phyloP scores from a whole-genome alignment of 1,140 invertebrate genomes.

The Phymorhynchus buccinoides region DNA sequence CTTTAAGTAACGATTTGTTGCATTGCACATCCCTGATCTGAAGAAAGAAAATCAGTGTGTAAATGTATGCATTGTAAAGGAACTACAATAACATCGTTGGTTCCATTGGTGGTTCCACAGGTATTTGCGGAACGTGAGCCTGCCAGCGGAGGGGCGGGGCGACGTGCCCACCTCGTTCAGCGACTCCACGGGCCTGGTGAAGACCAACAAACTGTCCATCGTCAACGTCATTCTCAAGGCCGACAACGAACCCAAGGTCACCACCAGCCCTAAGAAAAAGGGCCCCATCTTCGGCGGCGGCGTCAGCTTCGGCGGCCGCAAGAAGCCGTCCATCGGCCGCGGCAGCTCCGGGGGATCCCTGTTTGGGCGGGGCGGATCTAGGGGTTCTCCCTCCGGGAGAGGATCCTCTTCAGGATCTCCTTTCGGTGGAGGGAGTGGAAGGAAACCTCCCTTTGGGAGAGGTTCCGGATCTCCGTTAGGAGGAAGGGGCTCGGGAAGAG shows the following conservation, averaged over 20 bases:
- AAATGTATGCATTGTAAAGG: no score
- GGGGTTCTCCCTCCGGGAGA: neutral
- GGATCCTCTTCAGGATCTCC: no score
- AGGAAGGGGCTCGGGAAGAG: neutral
- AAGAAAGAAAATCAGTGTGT: no score
- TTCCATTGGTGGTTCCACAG: neutral
- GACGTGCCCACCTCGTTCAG: neutral
- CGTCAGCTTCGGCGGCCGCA: neutral
- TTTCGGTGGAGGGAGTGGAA: no score
- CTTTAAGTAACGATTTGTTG: no score
- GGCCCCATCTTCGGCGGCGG: neutral
- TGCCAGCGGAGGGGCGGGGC: neutral
- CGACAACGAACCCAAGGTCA: neutral
- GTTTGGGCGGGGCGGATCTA: neutral
- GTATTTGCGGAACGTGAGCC: slow-evolving; percentile 22
- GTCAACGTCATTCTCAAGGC: slow-evolving; percentile 26
- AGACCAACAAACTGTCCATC: slow-evolving; percentile 29
- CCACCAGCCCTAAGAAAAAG: neutral
- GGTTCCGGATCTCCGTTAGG: no score
- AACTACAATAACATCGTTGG: no score
- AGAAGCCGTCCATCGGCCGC: neutral
- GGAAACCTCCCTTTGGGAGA: no score
- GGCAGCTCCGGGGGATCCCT: neutral
- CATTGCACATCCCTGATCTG: no score
- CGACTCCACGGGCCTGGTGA: slow-evolving; percentile 25